Percentiles rank a stretch among this genome's conserved stretches.
These are phyloP conservation scores for Eretmocerus hayati DNA, from an alignment of 2,888 invertebrate species.

Conservation along the genomic window DNA sequence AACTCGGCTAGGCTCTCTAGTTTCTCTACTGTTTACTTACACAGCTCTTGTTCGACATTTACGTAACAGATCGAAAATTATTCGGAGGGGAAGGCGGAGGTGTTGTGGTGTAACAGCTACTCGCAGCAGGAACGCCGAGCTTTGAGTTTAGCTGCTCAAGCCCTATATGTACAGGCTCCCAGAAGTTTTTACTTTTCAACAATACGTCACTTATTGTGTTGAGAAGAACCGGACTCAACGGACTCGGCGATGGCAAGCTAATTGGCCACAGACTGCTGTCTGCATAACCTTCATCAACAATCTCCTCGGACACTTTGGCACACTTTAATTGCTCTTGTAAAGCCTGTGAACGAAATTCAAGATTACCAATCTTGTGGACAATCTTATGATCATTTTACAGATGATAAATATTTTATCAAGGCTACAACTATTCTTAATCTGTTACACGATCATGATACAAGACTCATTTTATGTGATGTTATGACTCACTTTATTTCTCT, in stretches of 20 bases:
- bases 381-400: not conserved
- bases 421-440: constrained; percentile 2
- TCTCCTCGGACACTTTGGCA: constrained; percentile 32
- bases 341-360: constrained; percentile 26
- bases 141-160: constrained; percentile 28
- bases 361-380: not conserved
- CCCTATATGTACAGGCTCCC: constrained; percentile 28
- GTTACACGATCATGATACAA: too few relatives aligned
- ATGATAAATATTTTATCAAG: not conserved
- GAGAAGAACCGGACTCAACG: constrained; percentile 30
- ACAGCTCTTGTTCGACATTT: too few relatives aligned
- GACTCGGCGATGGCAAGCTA: constrained; percentile 29
- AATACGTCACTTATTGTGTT: constrained; percentile 28
- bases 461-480: too few relatives aligned
- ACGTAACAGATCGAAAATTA: constrained; percentile 8
- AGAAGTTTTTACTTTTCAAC: constrained; percentile 29
- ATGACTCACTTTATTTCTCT: constrained; percentile 30
- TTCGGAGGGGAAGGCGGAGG: constrained; percentile 8
- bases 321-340: constrained; percentile 30
- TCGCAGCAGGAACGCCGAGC: constrained; percentile 17
- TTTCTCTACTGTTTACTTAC: too few relatives aligned
- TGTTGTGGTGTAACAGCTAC: not conserved
- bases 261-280: constrained; percentile 27
- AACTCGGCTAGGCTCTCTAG: too few relatives aligned
- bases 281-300: constrained; percentile 38